phyloP scores from a whole-genome alignment of 2,888 invertebrate genomes.

The Amphipoea oculea region DNA sequence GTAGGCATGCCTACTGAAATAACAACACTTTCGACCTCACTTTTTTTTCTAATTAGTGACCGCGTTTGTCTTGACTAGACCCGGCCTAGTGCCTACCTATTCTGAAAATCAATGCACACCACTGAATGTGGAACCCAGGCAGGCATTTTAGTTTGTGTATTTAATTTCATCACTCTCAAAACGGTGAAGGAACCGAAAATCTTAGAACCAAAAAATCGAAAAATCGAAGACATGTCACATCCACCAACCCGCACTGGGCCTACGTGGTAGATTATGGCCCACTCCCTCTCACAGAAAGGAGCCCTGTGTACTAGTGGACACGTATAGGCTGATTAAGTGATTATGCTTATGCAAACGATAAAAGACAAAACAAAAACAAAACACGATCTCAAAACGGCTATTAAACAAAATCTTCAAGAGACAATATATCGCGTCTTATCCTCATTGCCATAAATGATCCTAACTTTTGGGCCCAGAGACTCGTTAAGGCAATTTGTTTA shows the following conservation, averaged over 20 bases:
- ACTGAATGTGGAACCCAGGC: no score
- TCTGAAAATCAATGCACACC: no score
- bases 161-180: no score
- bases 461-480: conserved; percentile 50
- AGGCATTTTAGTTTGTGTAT: no score
- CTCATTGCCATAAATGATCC: conserved; percentile 50
- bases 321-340: neutral
- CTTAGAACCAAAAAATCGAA: neutral
- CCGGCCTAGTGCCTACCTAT: no score
- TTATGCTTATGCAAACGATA: neutral
- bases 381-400: conserved; percentile 17
- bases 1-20: no score
- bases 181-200: no score
- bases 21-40: no score
- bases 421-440: conserved; percentile 43
- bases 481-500: conserved; percentile 64
- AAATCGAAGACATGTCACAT: neutral
- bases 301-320: neutral
- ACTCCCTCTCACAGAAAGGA: neutral
- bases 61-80: no score
- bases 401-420: conserved; percentile 42
- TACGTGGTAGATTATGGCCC: neutral
- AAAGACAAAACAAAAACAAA: conserved; percentile 14
- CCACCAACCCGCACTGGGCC: neutral
- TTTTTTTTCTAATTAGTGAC: no score